Conservation (phyloP, 2,888 invertebrate genomes). For the Nasonia oneida region DNA sequence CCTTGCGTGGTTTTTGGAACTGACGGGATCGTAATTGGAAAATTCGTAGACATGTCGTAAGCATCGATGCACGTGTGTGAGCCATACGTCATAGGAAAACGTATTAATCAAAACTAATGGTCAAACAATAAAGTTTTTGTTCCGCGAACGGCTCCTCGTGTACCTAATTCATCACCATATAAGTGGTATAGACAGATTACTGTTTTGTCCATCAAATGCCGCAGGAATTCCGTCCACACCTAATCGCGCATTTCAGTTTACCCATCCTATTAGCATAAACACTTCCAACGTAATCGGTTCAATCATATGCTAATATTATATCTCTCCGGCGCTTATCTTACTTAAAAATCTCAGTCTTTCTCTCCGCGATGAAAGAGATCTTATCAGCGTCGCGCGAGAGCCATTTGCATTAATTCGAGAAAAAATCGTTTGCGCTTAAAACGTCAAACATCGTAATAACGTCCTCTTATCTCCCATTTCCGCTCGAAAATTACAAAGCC, state of each 20-base stretch:
- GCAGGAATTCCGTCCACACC: background rate
- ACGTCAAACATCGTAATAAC: conserved; percentile 51
- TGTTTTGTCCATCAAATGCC: background rate
- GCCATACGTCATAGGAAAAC: background rate
- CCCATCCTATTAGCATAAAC: conserved; percentile 25
- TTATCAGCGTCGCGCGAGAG: conserved; percentile 14
- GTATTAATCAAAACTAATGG: background rate
- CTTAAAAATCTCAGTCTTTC: background rate
- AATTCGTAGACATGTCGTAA: background rate
- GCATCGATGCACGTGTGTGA: background rate
- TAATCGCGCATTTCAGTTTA: background rate
- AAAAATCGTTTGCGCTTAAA: conserved; percentile 31
- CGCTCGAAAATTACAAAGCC: conserved; percentile 40
- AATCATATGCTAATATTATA: conserved; percentile 47
- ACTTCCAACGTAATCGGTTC: conserved; percentile 17
- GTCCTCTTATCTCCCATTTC: conserved; percentile 32
- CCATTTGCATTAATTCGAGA: conserved; percentile 43
- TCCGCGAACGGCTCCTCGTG: background rate
- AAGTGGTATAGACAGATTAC: background rate
- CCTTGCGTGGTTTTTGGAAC: background rate
- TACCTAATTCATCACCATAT: background rate
- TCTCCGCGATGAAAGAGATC: background rate
- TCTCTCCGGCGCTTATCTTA: conserved; percentile 11
- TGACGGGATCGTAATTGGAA: too few relatives aligned
- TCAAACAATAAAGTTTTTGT: background rate